Evolutionary conservation across 1,140 invertebrate species (phyloP), one percentile per base, ranked within the genome.

Genomic region (Tetragnatha versicolor): DNA sequence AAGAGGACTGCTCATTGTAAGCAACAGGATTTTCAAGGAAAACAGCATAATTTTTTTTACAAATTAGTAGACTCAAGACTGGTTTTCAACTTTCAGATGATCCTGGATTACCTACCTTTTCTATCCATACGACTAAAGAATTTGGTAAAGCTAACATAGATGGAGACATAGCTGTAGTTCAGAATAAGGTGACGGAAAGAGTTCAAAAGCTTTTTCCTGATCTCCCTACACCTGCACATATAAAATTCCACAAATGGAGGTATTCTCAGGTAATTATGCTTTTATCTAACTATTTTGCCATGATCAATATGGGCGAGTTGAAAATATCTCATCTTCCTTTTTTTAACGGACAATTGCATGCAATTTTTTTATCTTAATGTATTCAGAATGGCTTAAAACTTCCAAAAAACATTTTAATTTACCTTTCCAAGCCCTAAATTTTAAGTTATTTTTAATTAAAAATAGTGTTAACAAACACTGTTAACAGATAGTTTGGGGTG

Each of bases 181-280:
- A 53, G 31, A 25, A 61, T 14, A 33, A 42, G 29, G 42, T 77
- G 27, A 4, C 42, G 5, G 35, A 77, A 35, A 25, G 49, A 20
- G 14, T 77, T 17, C n/a, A 65, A 20, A 6, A 53, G 39, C 12
- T 77, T 2, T 29, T 77, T 17, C 73, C 73, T n/a, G 9, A 53
- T 9, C 20, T 77, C 20, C 73, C 73, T 20, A 37, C 37, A 5
- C 60, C 73, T 17, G 22, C 20, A 2, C 20, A 51, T 22, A 66
- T 66, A 1, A 77, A 65, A 17, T 65, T 65, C 33, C 73, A 66
- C 25, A 77, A 77, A 60, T 77, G 73, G 73, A 51, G 73, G 42
- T 77, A 66, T 66, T 77, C 73, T 12, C 73, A 77, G 33, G 73
- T 63, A 61, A 42, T 22, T 37, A 20, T 55, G 39, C 39, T 42